Conservation (phyloP, 1,140 invertebrate genomes). For the Drosophila persimilis region DNA sequence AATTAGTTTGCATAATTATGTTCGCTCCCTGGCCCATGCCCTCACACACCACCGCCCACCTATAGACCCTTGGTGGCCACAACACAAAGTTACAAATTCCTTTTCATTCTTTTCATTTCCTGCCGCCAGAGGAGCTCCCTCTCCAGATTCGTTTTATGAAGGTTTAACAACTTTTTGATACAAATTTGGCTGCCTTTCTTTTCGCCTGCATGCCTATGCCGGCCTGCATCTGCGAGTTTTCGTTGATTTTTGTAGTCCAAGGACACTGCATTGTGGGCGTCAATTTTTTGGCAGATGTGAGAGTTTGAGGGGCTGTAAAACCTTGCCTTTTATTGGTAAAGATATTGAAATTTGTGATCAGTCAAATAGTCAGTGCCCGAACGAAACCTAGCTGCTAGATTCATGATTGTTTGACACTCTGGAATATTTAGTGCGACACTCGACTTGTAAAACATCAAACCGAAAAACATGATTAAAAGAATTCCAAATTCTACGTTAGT, state of each 20-base stretch:
- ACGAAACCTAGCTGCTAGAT: too few relatives aligned
- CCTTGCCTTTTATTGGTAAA: constrained; percentile 55
- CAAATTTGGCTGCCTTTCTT: constrained; percentile 38
- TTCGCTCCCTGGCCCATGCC: constrained; percentile 39
- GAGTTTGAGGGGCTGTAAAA: too few relatives aligned
- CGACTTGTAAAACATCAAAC: too few relatives aligned
- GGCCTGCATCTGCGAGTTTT: background rate
- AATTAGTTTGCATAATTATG: constrained; percentile 82
- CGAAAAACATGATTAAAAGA: too few relatives aligned
- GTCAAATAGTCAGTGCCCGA: too few relatives aligned
- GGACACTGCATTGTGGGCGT: constrained; percentile 52
- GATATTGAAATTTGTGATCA: too few relatives aligned
- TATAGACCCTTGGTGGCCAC: constrained; percentile 38
- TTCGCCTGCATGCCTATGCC: too few relatives aligned
- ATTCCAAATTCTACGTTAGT: too few relatives aligned
- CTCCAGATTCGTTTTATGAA: constrained; percentile 43
- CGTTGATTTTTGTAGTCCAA: constrained; percentile 38
- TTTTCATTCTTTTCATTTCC: constrained; percentile 31
- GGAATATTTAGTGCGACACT: too few relatives aligned
- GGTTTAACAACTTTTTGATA: constrained; percentile 68
- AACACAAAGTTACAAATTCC: constrained; percentile 61
- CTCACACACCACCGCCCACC: background rate
- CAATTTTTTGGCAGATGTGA: constrained; percentile 17
- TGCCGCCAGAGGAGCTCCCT: constrained; percentile 9
- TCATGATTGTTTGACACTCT: too few relatives aligned